These are phyloP conservation scores for Thereuonema tuberculata DNA, from an alignment of 1,140 invertebrate genomes.

Conservation along the genomic window DNA sequence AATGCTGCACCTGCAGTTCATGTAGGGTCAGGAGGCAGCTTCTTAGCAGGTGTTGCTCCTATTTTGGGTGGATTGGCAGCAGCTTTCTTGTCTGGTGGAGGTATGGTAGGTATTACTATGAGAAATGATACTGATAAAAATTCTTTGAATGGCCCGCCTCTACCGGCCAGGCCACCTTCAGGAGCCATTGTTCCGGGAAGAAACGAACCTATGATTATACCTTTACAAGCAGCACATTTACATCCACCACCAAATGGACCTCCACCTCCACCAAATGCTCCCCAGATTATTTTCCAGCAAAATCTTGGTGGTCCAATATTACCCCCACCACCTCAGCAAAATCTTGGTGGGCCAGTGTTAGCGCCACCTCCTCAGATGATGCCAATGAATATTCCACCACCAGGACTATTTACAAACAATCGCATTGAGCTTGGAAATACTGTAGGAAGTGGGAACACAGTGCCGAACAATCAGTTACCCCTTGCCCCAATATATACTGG, in stretches of 20 bases:
- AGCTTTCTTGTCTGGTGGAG: background rate
- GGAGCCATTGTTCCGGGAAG: background rate
- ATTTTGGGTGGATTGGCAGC: constrained; percentile 4
- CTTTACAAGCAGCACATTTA: background rate
- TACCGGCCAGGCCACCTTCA: background rate
- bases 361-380: background rate
- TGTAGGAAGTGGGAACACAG: no score
- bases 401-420: background rate
- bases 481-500: background rate
- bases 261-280: background rate
- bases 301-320: background rate
- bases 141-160: background rate
- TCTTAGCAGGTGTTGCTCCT: constrained; percentile 3
- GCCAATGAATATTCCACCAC: background rate
- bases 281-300: background rate
- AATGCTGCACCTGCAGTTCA: background rate
- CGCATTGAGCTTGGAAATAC: background rate
- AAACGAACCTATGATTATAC: background rate
- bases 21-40: background rate
- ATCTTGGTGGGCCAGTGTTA: no score
- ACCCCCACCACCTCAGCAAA: no score
- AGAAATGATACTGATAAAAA: constrained; percentile 6
- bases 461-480: background rate
- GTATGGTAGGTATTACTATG: background rate
- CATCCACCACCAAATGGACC: background rate